Evolutionary conservation across 2,797 vertebrate genomes (phyloP).

Genomic region (Enteromius trimaculatus): DNA sequence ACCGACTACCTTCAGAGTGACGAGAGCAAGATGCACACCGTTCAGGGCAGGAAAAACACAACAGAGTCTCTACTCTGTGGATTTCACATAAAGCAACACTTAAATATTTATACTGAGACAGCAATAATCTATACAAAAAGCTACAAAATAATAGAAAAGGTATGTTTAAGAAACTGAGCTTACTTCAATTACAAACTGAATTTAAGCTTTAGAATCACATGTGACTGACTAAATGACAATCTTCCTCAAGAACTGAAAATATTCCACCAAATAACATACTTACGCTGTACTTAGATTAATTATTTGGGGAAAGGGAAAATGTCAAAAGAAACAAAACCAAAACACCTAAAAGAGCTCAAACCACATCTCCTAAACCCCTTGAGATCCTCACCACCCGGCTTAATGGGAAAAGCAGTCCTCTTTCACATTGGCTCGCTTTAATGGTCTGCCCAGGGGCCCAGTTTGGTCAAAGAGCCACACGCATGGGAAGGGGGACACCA

Average conservation of each 20-base stretch:
- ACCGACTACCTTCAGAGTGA: constrained; percentile 82
- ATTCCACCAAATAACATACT: constrained; percentile 74
- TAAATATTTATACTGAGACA: neutral
- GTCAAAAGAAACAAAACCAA: constrained; percentile 78
- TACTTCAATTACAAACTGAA: constrained; percentile 8
- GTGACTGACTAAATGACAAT: neutral
- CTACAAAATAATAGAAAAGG: neutral
- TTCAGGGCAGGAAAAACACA: constrained; percentile 60
- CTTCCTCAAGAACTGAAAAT: constrained; percentile 54
- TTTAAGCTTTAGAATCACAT: neutral
- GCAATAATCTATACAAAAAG: neutral
- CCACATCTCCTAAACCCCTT: constrained; percentile 96
- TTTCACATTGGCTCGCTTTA: constrained; percentile 95
- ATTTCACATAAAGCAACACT: constrained; percentile 1
- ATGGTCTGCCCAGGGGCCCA: constrained; percentile 95
- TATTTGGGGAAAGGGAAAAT: constrained; percentile 78
- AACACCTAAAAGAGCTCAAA: constrained; percentile 92
- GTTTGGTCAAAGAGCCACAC: constrained; percentile 94
- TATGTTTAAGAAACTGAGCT: neutral
- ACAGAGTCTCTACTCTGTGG: neutral
- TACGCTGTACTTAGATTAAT: constrained; percentile 86
- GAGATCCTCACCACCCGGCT: constrained; percentile 95
- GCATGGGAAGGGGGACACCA: constrained; percentile 97
- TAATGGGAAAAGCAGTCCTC: constrained; percentile 94
- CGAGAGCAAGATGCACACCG: constrained; percentile 67